Evolutionary conservation across 2,888 invertebrate species (phyloP).

Genomic region (Electrophaes corylata): DNA sequence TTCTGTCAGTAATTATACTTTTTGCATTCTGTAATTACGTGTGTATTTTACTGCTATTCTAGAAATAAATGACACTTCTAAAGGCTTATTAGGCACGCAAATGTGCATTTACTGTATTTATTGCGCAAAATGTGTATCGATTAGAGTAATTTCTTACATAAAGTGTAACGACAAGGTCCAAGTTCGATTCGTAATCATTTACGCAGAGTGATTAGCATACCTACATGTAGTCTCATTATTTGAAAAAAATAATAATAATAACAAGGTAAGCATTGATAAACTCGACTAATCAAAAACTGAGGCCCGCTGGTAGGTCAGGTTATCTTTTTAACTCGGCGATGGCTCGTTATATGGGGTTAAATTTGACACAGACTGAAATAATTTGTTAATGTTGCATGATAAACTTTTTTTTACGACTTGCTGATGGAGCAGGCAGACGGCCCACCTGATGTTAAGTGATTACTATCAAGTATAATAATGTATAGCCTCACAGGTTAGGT

Average conservation of each 20-base stretch:
- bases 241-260: background rate
- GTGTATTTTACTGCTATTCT: slow-evolving; percentile 27
- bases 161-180: slow-evolving; percentile 18
- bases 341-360: no score
- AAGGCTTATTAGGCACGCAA: slow-evolving; percentile 32
- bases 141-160: slow-evolving; percentile 24
- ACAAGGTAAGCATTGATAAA: no score
- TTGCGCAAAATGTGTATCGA: slow-evolving; percentile 19
- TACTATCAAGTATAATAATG: no score
- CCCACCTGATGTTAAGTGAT: no score
- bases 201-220: background rate
- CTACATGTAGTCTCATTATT: background rate
- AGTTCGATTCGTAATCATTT: slow-evolving; percentile 1
- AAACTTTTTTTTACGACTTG: no score
- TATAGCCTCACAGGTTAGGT: no score
- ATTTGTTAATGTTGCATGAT: no score
- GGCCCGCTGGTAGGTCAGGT: no score
- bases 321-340: no score
- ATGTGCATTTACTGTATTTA: slow-evolving; percentile 30
- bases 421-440: no score
- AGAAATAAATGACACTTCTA: slow-evolving; percentile 40
- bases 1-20: slow-evolving; percentile 37
- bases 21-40: slow-evolving; percentile 41
- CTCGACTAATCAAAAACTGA: no score
- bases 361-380: no score